Conservation (phyloP, 2,888 invertebrate species). For the Entomobrya multifasciata region DNA sequence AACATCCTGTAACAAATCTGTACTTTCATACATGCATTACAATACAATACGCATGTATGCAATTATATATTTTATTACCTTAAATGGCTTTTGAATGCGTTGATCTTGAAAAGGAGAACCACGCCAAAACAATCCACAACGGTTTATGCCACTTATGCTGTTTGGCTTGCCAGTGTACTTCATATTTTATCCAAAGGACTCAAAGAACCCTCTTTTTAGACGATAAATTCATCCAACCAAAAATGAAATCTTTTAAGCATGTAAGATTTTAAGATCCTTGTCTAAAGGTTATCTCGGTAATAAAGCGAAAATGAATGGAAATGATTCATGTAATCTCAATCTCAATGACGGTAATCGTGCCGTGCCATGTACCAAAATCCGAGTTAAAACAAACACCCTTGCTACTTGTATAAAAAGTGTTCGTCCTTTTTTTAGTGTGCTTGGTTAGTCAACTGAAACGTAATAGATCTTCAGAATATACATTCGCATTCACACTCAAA, state of each 20-base stretch:
- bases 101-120: background rate
- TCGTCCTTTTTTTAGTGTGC: conserved; percentile 24
- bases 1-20: background rate
- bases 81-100: background rate
- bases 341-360: background rate
- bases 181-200: background rate
- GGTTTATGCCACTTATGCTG: background rate
- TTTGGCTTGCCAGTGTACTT: background rate
- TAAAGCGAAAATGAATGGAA: conserved; percentile 12
- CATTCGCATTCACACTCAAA: no score
- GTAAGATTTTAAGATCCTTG: conserved; percentile 46
- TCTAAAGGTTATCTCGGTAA: conserved; percentile 11
- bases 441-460: conserved; percentile 38
- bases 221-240: background rate
- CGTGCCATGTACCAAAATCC: background rate
- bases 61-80: no score
- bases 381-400: background rate
- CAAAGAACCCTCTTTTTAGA: background rate
- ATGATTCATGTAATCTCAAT: background rate
- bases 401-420: background rate
- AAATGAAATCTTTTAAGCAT: no score
- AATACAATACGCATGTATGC: no score
- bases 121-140: background rate
- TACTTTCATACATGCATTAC: no score
- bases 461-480: no score